Evolutionary conservation across 2,888 invertebrate genomes (phyloP).

Genomic region (Troilus luridus): DNA sequence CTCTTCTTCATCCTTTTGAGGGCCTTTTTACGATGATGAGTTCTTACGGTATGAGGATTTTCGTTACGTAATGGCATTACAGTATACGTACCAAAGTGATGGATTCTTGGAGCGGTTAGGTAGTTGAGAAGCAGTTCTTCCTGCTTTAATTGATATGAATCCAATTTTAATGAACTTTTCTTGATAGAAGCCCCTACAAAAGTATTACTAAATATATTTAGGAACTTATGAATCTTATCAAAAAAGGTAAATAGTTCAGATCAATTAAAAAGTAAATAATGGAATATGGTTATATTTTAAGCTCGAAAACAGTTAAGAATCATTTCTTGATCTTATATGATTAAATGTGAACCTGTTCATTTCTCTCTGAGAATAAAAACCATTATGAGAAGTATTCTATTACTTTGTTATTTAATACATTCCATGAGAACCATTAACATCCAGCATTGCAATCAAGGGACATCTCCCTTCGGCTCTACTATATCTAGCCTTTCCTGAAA

Average conservation of each 20-base stretch:
- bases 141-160: background rate
- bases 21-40: background rate
- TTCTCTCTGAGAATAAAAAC: background rate
- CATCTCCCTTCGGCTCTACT: too few species aligned
- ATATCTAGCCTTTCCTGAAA: too few species aligned
- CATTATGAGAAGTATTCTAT: too few species aligned
- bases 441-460: too few species aligned
- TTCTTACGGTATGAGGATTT: background rate
- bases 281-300: background rate
- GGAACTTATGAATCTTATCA: background rate
- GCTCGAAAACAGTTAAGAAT: background rate
- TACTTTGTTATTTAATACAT: too few species aligned
- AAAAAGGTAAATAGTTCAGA: background rate
- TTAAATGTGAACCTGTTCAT: background rate
- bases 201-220: background rate
- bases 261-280: background rate
- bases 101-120: constrained; percentile 15
- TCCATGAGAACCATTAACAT: too few species aligned
- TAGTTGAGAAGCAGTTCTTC: background rate
- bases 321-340: background rate
- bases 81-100: background rate
- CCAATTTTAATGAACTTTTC: background rate
- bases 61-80: background rate
- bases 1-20: constrained; percentile 9
- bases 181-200: background rate